phyloP scores from a whole-genome alignment of 2,797 vertebrate species.

The Enteromius viviparus region DNA sequence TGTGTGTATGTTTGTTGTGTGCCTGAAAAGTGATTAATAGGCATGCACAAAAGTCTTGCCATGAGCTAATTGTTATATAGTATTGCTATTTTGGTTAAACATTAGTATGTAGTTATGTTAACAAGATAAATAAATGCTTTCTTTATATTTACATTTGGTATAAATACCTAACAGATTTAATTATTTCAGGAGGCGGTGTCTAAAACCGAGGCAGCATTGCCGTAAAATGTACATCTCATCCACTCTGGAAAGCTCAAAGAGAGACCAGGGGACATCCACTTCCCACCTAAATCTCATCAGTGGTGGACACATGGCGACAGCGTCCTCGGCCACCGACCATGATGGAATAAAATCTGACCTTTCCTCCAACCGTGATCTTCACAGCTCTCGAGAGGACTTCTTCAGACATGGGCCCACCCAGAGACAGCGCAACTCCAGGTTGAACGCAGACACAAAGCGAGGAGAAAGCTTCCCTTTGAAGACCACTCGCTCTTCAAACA shows the following conservation, averaged over 20 bases:
- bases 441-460: constrained; percentile 59
- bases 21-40: not conserved
- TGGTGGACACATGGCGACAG: constrained; percentile 77
- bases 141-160: not conserved
- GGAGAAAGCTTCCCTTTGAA: constrained; percentile 74
- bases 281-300: constrained; percentile 86
- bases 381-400: constrained; percentile 76
- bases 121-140: not conserved
- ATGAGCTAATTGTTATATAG: not conserved
- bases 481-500: constrained; percentile 72
- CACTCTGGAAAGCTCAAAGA: constrained; percentile 75
- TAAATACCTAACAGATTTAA: not conserved
- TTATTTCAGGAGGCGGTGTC: constrained; percentile 77
- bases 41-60: not conserved
- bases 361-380: constrained; percentile 73
- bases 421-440: constrained; percentile 63
- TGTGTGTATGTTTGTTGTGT: constrained; percentile 9
- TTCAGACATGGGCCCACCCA: constrained; percentile 68
- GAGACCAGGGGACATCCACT: constrained; percentile 86
- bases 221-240: constrained; percentile 79
- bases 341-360: constrained; percentile 77
- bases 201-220: constrained; percentile 82
- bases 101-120: not conserved
- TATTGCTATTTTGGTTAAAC: not conserved
- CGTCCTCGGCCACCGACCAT: constrained; percentile 74